Conservation (phyloP, 2,888 invertebrate species). For the Philhelius pedissequus region DNA sequence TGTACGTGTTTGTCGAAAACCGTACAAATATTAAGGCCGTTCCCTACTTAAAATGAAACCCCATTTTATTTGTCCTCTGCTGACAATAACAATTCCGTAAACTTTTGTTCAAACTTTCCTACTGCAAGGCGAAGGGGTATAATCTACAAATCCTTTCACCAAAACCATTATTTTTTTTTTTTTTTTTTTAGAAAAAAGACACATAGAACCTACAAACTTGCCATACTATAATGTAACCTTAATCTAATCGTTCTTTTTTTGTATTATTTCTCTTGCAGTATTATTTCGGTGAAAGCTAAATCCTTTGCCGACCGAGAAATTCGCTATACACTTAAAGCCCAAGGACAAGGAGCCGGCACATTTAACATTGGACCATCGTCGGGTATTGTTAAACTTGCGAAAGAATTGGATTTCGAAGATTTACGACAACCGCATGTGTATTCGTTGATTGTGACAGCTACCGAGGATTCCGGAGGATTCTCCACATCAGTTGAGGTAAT, state of each 20-base stretch:
- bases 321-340: conserved; percentile 96
- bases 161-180: background rate
- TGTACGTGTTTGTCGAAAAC: background rate
- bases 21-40: background rate
- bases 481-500: conserved; percentile 94
- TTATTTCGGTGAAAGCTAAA: conserved; percentile 97
- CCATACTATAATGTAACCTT: conserved; percentile 47
- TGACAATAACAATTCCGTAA: background rate
- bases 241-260: conserved; percentile 10
- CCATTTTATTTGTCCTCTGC: background rate
- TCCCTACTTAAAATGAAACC: background rate
- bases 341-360: conserved; percentile 95
- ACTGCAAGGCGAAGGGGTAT: background rate
- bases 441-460: conserved; percentile 94
- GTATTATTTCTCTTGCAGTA: conserved; percentile 82
- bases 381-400: conserved; percentile 96
- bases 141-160: background rate
- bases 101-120: background rate
- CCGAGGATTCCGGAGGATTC: conserved; percentile 98
- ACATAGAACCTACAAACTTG: background rate
- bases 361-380: conserved; percentile 97
- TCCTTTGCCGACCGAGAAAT: conserved; percentile 98
- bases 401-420: conserved; percentile 98
- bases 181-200: background rate
- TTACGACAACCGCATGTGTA: conserved; percentile 95